Percentiles rank a stretch among this genome's conserved stretches.
Conservation (phyloP, 1,140 invertebrate species). For the Cotesia vestalis region DNA sequence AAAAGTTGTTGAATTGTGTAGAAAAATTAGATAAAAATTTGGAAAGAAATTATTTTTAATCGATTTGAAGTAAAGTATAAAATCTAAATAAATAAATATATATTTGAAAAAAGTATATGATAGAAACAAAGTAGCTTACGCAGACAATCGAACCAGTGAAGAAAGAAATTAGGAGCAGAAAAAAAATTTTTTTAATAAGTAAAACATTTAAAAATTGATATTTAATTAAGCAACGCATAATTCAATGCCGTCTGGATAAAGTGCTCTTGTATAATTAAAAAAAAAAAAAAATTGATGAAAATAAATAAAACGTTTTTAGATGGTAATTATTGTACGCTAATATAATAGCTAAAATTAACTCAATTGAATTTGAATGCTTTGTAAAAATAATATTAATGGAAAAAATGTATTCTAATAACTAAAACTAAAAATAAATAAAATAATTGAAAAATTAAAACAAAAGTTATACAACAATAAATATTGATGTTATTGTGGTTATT, state of each 20-base stretch:
- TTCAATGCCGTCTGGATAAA: constrained; percentile 59
- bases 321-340: constrained; percentile 8
- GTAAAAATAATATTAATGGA: background rate
- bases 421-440: background rate
- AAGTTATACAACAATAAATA: no score
- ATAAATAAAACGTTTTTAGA: background rate
- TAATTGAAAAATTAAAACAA: no score
- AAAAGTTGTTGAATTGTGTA: background rate
- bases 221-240: constrained; percentile 28
- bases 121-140: background rate
- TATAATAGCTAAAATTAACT: no score
- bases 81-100: background rate
- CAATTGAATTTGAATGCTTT: no score
- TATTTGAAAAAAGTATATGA: background rate
- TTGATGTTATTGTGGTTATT: no score
- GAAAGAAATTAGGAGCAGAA: constrained; percentile 6
- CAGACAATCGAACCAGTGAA: constrained; percentile 1
- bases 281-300: constrained; percentile 24
- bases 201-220: constrained; percentile 37
- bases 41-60: background rate
- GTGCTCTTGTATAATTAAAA: constrained; percentile 57
- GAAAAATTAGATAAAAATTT: background rate
- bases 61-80: no score
- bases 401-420: background rate
- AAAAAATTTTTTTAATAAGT: constrained; percentile 33